Percentiles rank a stretch among this genome's conserved stretches.
These are phyloP conservation scores for Stratiomys singularior DNA, from an alignment of 2,888 invertebrate species.

Conservation along the genomic window DNA sequence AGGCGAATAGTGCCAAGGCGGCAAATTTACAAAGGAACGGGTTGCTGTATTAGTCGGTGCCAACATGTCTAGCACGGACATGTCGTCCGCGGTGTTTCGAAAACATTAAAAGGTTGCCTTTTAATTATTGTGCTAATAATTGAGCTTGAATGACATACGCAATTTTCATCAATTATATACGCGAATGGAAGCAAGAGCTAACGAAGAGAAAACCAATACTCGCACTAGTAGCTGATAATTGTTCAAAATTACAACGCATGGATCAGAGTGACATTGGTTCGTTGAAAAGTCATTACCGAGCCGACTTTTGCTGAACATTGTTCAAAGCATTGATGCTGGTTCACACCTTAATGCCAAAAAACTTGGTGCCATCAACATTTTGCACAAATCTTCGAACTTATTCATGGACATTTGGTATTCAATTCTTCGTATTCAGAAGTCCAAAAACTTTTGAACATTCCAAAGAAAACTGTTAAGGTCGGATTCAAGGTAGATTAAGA, in stretches of 20 bases:
- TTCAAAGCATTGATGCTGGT: too few species aligned
- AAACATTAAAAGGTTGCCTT: constrained; percentile 38
- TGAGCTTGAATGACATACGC: constrained; percentile 44
- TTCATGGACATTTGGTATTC: too few species aligned
- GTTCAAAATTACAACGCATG: constrained; percentile 11
- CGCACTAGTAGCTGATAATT: neutral
- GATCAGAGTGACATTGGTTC: neutral
- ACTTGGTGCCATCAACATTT: too few species aligned
- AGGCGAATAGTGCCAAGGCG: constrained; percentile 53
- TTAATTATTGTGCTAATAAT: constrained; percentile 30
- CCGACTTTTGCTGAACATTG: too few species aligned
- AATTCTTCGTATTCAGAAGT: too few species aligned
- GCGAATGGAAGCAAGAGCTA: neutral
- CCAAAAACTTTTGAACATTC: too few species aligned
- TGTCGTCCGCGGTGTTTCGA: constrained; percentile 55
- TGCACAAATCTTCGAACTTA: too few species aligned
- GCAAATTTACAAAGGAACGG: constrained; percentile 54
- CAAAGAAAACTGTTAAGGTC: too few species aligned
- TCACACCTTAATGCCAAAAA: too few species aligned
- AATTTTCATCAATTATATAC: constrained; percentile 10
- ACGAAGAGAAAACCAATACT: neutral
- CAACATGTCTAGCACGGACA: constrained; percentile 50
- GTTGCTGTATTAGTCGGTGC: constrained; percentile 54
- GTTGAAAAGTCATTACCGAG: constrained; percentile 20
- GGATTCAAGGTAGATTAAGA: too few species aligned